phyloP scores from a whole-genome alignment of 2,888 invertebrate species.

The Steinernema scapterisci region DNA sequence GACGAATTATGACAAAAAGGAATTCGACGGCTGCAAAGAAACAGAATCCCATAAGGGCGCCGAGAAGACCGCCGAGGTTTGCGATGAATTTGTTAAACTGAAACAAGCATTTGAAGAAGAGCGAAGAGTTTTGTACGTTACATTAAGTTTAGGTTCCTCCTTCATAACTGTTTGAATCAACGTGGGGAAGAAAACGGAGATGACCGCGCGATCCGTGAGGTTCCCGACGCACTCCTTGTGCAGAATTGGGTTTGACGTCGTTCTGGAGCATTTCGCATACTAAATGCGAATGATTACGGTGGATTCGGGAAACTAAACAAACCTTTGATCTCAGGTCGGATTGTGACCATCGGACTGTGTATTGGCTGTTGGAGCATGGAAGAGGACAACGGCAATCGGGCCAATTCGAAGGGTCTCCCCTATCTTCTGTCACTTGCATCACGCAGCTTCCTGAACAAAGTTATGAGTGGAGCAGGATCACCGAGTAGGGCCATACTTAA shows the following conservation, averaged over 20 bases:
- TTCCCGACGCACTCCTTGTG: not conserved
- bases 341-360: conserved; percentile 41
- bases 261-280: not conserved
- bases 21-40: not conserved
- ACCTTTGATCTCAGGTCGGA: not conserved
- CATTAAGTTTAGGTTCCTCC: conserved; percentile 8
- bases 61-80: conserved; percentile 48
- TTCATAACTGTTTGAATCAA: not conserved
- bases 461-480: not conserved
- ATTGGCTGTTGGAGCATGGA: conserved; percentile 47
- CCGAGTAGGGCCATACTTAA: not conserved
- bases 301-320: not conserved
- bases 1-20: not conserved
- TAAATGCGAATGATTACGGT: not conserved
- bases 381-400: conserved; percentile 42
- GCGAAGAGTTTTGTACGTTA: too few species aligned
- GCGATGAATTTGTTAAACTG: conserved; percentile 49
- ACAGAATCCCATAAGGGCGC: conserved; percentile 11
- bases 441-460: conserved; percentile 28
- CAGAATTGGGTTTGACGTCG: not conserved
- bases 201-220: not conserved
- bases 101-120: too few species aligned
- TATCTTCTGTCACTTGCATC: conserved; percentile 17
- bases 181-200: not conserved
- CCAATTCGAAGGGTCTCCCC: conserved; percentile 40